Base-by-base conservation (phyloP, 2,888 invertebrate species). In the Sphaeridia pumilis region DNA sequence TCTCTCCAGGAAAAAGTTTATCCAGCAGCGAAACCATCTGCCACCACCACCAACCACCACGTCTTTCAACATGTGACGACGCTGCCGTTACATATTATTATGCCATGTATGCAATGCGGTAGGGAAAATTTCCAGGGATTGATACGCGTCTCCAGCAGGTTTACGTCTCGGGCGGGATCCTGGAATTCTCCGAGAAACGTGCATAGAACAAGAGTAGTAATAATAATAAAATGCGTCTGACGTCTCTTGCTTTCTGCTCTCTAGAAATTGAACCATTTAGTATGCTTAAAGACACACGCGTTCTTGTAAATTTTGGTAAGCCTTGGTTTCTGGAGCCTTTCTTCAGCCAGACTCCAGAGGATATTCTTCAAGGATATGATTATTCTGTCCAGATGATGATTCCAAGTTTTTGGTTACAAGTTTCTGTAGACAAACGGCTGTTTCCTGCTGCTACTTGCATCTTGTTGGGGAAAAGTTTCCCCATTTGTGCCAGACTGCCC, bases 201-300 rank as follows among this genome's bases (percentile, higher is more conserved):
- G n/a, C n/a, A n/a, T n/a, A n/a, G n/a, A n/a, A n/a, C n/a, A n/a
- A n/a, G n/a, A n/a, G n/a, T n/a, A 31, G 38, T 17, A 38, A 38
- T 38, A 38, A 38, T 17, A 38, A 38, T 38, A 38, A 38, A 38
- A 38, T 38, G 38, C 20, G 20, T 14, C 12, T 38, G 38, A 38
- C 17, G 20, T 38, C 17, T 20, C 5, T 5, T 7, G 38, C 5
- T 5, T 14, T 7, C 7, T 14, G 38, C 12, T 38, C n/a, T n/a
- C n/a, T n/a, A 17, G 38, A 38, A 38, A 38, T 38, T 38, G 38
- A 38, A 38, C 38, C 38, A 17, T 38, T 38, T 38, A 14, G 38
- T 5, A 17, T 17, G 31, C 14, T 14, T 31, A 31, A 14, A 31
- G 14, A 14, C 31, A 31, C 14, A 31, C 14, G 31, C 31, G 7